Evolutionary conservation across 2,888 invertebrate species (phyloP).

Genomic region (Galerucella nymphaeae): DNA sequence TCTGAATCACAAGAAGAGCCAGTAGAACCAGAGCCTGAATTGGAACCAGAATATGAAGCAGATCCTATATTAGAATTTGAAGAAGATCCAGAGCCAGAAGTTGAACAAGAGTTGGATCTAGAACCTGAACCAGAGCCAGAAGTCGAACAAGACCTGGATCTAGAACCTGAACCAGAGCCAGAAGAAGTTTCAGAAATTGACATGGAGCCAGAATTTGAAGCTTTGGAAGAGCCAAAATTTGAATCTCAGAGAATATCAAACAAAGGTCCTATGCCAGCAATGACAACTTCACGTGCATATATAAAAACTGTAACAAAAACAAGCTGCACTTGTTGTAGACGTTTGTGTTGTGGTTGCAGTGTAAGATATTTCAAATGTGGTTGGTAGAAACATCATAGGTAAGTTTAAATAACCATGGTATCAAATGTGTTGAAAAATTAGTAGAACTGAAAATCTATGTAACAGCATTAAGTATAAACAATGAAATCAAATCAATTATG

Average conservation of each 20-base stretch:
- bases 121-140: not conserved
- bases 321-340: not conserved
- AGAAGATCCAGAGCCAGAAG: not conserved
- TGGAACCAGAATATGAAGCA: not conserved
- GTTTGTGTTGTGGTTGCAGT: not conserved
- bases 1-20: not conserved
- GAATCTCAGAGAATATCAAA: not conserved
- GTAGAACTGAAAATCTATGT: too few species aligned
- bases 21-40: not conserved
- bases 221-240: not conserved
- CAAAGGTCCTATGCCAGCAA: constrained; percentile 5
- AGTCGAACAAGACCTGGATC: not conserved
- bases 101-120: not conserved
- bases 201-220: not conserved
- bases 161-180: not conserved
- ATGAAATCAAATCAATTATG: too few species aligned
- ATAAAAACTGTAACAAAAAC: not conserved
- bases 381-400: not conserved
- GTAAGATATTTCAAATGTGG: not conserved
- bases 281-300: not conserved
- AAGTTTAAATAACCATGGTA: not conserved
- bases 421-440: too few species aligned
- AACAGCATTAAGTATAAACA: too few species aligned
- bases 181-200: not conserved
- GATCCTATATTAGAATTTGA: too few species aligned